Conservation (phyloP, 2,888 invertebrate species). For the Microctonus aethiopoides region DNA sequence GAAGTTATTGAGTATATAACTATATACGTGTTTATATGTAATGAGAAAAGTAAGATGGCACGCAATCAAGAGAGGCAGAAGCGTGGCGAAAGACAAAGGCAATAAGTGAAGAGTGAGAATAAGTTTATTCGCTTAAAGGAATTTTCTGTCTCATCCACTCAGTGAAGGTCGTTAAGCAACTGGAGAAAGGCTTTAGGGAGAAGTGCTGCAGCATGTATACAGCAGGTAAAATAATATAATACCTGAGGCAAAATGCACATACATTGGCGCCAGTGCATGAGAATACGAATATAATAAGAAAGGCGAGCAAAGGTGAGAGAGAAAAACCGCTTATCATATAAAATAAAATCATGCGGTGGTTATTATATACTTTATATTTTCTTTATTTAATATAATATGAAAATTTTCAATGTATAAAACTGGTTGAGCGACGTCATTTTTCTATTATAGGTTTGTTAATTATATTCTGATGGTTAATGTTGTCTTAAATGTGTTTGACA, state of each 20-base stretch:
- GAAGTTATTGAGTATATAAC: no score
- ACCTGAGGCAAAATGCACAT: conserved; percentile 23
- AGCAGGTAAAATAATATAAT: not conserved
- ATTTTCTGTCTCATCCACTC: conserved; percentile 38
- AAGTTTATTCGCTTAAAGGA: conserved; percentile 30
- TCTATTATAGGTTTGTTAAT: not conserved
- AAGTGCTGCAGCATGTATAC: no score
- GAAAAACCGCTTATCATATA: not conserved
- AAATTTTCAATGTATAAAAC: not conserved
- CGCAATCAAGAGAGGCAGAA: not conserved
- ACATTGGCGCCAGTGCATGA: conserved; percentile 24
- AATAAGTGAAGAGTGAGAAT: conserved; percentile 13
- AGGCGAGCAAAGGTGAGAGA: not conserved
- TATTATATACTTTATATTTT: not conserved
- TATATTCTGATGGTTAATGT: not conserved
- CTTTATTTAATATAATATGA: not conserved
- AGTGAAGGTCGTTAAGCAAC: conserved; percentile 43
- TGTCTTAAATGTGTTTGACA: not conserved
- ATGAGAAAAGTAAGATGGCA: not conserved
- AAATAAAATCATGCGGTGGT: not conserved
- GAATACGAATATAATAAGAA: not conserved
- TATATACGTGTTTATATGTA: not conserved
- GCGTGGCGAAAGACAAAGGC: conserved; percentile 4
- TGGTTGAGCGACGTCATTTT: not conserved
- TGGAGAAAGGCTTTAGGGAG: conserved; percentile 41